Evolutionary conservation across 53 echinoderm and acorn worm genomes (phyloP).

Genomic region (Mesocentrotus franciscanus): DNA sequence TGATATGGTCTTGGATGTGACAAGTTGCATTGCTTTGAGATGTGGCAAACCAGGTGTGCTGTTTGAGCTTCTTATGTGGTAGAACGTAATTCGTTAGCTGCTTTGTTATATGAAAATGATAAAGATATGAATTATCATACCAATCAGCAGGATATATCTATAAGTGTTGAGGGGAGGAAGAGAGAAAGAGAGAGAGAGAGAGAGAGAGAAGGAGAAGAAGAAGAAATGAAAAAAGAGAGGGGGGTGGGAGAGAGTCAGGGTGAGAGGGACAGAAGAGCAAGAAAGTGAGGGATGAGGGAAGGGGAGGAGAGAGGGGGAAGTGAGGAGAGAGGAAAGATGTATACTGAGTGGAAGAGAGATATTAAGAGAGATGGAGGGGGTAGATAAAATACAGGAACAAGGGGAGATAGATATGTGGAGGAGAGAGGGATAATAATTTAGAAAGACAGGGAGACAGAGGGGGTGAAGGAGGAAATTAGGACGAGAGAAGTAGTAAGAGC

Average conservation of each 20-base stretch:
- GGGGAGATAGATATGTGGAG: not conserved
- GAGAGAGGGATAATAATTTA: not conserved
- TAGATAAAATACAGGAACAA: too few species aligned
- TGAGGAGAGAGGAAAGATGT: not conserved
- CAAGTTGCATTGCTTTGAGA: not conserved
- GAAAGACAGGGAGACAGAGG: not conserved
- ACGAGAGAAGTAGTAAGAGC: not conserved
- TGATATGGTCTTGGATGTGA: slow-evolving; percentile 11
- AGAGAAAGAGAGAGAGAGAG: too few species aligned
- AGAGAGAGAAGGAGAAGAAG: not conserved
- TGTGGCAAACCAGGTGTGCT: not conserved
- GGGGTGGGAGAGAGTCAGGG: not conserved
- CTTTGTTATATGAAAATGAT: not conserved
- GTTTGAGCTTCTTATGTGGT: not conserved
- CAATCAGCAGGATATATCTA: not conserved
- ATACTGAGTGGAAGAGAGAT: not conserved
- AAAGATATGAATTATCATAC: not conserved
- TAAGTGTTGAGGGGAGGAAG: not conserved
- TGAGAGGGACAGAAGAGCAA: not conserved
- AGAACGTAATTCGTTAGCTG: not conserved
- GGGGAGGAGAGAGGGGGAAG: not conserved
- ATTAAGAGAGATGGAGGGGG: not conserved
- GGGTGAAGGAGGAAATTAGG: not conserved
- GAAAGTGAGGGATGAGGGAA: not conserved
- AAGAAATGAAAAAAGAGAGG: not conserved